Percentiles rank a stretch among this genome's conserved stretches.
phyloP scores from a whole-genome alignment of 2,113 vertebrate genomes.

The Oxygymnocypris stewartii region DNA sequence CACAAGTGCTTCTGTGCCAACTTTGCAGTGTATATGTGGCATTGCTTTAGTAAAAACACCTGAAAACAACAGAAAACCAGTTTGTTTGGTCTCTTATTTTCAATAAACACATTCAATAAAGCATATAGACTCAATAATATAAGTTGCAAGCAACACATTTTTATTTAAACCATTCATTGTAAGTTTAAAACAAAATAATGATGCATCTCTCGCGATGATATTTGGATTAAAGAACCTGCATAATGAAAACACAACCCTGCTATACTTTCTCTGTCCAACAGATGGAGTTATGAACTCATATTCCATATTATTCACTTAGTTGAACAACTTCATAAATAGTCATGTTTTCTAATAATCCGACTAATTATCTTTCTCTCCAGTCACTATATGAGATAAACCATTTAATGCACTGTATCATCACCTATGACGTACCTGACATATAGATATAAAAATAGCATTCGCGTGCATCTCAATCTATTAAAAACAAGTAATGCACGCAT shows the following conservation, averaged over 20 bases:
- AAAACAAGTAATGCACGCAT: neutral
- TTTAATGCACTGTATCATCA: neutral
- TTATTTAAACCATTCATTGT: neutral
- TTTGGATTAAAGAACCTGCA: neutral
- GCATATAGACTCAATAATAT: no score
- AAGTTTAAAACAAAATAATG: neutral
- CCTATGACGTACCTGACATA: no score
- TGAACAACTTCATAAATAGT: neutral
- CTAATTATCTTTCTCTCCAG: neutral
- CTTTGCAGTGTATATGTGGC: no score
- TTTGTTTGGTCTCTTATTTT: no score
- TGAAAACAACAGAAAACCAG: no score
- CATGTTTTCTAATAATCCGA: neutral
- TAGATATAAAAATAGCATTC: neutral
- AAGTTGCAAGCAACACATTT: neutral
- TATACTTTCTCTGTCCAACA: constrained; percentile 24
- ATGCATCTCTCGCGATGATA: neutral
- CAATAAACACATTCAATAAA: no score
- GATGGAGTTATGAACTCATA: constrained; percentile 47
- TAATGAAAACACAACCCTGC: neutral
- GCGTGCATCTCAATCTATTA: neutral
- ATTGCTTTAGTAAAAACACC: no score
- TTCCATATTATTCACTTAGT: constrained; percentile 31
- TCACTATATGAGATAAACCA: neutral
- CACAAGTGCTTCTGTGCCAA: no score